Percentiles rank a stretch among this genome's conserved stretches.
These are phyloP conservation scores for Opisthograptis luteolata DNA, from an alignment of 2,888 invertebrate species.

Conservation along the genomic window DNA sequence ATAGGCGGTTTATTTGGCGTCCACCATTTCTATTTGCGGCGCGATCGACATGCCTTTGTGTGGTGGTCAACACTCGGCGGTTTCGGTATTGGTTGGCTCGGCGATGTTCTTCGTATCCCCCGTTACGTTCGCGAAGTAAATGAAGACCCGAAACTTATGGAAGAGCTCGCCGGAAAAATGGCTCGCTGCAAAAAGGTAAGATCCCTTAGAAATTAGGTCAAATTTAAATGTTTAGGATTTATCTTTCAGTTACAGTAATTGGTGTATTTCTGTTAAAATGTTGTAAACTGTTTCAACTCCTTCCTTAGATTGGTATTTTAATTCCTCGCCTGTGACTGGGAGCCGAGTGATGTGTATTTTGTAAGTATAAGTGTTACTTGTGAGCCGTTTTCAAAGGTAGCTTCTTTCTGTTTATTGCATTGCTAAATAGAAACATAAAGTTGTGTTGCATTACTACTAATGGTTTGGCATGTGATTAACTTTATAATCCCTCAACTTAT, in stretches of 20 bases:
- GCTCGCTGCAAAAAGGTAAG: slow-evolving; percentile 86
- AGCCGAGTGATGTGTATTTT: slow-evolving; percentile 1
- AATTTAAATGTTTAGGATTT: slow-evolving; percentile 7
- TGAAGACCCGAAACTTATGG: slow-evolving; percentile 87
- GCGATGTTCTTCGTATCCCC: slow-evolving; percentile 93
- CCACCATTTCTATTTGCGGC: slow-evolving; percentile 95
- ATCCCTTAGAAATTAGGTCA: slow-evolving; percentile 21
- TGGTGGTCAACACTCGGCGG: slow-evolving; percentile 96
- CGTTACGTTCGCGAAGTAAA: slow-evolving; percentile 93
- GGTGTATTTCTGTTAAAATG: slow-evolving; percentile 1
- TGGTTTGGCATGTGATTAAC: no score
- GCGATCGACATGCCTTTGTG: slow-evolving; percentile 95
- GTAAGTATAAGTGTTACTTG: slow-evolving; percentile 3
- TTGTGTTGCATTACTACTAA: no score
- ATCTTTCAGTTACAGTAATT: not conserved
- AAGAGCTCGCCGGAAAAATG: slow-evolving; percentile 86
- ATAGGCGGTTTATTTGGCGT: slow-evolving; percentile 94
- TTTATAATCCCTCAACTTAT: no score
- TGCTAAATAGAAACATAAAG: no score
- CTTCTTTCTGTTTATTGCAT: not conserved
- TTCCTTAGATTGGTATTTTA: slow-evolving; percentile 19
- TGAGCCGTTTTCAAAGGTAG: not conserved
- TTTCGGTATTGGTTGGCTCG: slow-evolving; percentile 94
- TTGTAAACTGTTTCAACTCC: slow-evolving; percentile 8
- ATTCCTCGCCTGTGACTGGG: not conserved